These are phyloP conservation scores for Orchestes rusci DNA, from an alignment of 2,888 invertebrate genomes.

Conservation along the genomic window DNA sequence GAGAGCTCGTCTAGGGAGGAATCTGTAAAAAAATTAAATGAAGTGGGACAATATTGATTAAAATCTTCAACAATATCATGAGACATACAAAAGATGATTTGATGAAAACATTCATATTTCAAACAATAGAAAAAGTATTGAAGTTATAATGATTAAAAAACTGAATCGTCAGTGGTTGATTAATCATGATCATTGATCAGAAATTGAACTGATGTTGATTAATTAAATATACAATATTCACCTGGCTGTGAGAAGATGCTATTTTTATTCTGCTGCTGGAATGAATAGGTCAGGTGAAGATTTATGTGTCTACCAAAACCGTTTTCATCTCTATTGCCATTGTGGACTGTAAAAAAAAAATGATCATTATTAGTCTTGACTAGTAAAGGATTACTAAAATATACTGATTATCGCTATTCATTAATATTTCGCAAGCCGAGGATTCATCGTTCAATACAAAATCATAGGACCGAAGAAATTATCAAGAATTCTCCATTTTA, in stretches of 20 bases:
- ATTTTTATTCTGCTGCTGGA: constrained; percentile 64
- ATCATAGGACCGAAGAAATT: too few relatives aligned
- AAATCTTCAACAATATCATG: neutral
- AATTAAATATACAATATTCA: constrained; percentile 23
- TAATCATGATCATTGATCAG: constrained; percentile 7
- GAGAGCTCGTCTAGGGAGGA: constrained; percentile 80
- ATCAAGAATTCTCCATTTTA: too few relatives aligned
- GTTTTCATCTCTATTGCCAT: constrained; percentile 60
- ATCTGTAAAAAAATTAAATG: constrained; percentile 48
- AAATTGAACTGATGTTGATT: too few relatives aligned
- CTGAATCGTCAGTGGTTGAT: too few relatives aligned
- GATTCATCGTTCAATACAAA: too few relatives aligned
- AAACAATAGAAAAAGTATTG: too few relatives aligned
- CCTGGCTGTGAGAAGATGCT: constrained; percentile 40
- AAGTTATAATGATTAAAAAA: too few relatives aligned
- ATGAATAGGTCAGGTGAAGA: constrained; percentile 80
- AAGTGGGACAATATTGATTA: neutral
- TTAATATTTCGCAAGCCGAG: too few relatives aligned
- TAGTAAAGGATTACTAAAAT: too few relatives aligned
- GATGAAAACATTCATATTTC: too few relatives aligned
- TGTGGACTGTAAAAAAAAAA: constrained; percentile 53
- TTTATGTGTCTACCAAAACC: constrained; percentile 80
- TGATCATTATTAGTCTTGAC: too few relatives aligned
- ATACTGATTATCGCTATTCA: too few relatives aligned
- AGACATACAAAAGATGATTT: neutral